A percentile compares a stretch with the other conserved stretches of the same genome.
phyloP scores from a whole-genome alignment of 1,140 invertebrate genomes.

The Hormaphis cornu region DNA sequence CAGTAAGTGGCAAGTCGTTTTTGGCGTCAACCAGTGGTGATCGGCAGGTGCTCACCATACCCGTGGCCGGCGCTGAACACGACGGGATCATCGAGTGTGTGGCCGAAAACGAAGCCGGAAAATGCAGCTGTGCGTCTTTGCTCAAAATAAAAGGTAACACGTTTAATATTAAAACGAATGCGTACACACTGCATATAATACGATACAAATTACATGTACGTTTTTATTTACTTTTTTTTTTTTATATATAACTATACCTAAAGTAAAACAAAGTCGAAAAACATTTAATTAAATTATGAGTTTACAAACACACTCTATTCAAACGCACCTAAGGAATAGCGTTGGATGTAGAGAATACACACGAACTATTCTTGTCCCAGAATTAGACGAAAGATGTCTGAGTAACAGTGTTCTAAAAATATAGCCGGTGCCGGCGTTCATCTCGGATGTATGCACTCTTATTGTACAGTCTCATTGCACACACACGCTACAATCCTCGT shows the following conservation, averaged over 20 bases:
- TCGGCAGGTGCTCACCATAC: conserved; percentile 57
- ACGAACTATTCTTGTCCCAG: conserved; percentile 15
- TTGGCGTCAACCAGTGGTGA: conserved; percentile 59
- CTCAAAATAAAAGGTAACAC: conserved; percentile 50
- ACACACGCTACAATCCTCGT: not conserved
- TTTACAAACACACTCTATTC: not conserved
- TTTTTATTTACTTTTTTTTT: not conserved
- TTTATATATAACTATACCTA: not conserved
- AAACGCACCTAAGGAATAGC: not conserved
- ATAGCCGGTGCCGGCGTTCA: conserved; percentile 1
- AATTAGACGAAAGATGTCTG: conserved; percentile 16
- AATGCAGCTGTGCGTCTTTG: conserved; percentile 54
- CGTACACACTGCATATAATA: too few species aligned
- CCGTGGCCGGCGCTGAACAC: conserved; percentile 46
- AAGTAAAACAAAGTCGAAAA: not conserved
- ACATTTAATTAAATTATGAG: conserved; percentile 9
- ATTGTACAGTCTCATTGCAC: not conserved
- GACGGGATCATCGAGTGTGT: conserved; percentile 61
- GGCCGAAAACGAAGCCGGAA: conserved; percentile 65
- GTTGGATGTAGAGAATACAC: conserved; percentile 7
- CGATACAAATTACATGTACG: not conserved
- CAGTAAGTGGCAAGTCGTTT: conserved; percentile 60
- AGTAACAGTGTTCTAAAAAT: conserved; percentile 30
- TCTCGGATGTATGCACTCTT: conserved; percentile 8
- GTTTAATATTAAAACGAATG: too few species aligned